Evolutionary conservation across 2,888 invertebrate species (phyloP).

Genomic region (Synergus gifuensis): DNA sequence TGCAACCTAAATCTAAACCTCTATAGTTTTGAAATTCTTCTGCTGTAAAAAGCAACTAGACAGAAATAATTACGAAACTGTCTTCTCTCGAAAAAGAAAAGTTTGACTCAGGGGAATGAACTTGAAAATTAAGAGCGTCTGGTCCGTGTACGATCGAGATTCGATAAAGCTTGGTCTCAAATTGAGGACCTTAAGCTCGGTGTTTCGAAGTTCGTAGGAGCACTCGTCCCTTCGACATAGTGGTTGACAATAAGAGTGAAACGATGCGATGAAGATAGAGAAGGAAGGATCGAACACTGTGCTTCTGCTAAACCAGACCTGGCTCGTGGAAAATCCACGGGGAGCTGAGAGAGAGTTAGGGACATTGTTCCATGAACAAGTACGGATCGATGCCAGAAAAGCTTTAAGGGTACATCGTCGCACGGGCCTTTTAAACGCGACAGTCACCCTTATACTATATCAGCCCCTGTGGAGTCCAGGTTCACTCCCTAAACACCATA

Average conservation of each 20-base stretch:
- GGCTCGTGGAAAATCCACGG: constrained; percentile 25
- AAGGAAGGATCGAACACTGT: constrained; percentile 6
- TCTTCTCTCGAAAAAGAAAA: background rate
- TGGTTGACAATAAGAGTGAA: constrained; percentile 26
- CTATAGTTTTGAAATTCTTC: background rate
- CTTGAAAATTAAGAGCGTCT: constrained; percentile 30
- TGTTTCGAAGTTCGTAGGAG: constrained; percentile 13
- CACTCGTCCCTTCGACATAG: constrained; percentile 23
- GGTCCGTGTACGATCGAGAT: constrained; percentile 23
- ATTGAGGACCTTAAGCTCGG: constrained; percentile 30
- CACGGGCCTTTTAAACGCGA: constrained; percentile 41
- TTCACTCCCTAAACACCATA: constrained; percentile 27
- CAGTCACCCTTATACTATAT: constrained; percentile 12
- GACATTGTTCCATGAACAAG: constrained; percentile 40
- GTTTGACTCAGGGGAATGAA: constrained; percentile 25
- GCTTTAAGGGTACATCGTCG: constrained; percentile 42
- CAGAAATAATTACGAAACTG: constrained; percentile 5
- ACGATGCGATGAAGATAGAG: background rate
- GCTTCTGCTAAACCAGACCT: constrained; percentile 13
- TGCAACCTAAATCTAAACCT: no score
- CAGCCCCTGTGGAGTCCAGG: constrained; percentile 10
- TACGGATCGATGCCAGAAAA: constrained; percentile 30
- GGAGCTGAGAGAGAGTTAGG: constrained; percentile 37
- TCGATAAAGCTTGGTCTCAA: constrained; percentile 24
- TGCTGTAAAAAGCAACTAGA: background rate